Conservation (phyloP, 2,797 vertebrate genomes). For the Brachymystax lenok region DNA sequence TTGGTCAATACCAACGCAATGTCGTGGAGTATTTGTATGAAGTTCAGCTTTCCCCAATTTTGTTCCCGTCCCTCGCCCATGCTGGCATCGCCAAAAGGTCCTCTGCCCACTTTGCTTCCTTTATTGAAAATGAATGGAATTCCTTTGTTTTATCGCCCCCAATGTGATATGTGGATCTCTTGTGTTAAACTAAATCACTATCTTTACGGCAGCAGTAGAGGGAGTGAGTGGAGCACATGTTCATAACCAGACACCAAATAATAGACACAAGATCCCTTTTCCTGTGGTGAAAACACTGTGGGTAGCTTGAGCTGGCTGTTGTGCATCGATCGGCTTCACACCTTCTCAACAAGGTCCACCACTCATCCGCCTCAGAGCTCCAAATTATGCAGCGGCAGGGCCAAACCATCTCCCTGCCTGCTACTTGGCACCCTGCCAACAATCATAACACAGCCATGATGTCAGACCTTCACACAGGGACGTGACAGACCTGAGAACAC, state of each 20-base stretch:
- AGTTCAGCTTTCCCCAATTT: no score
- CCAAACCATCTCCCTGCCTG: constrained; percentile 33
- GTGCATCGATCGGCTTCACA: constrained; percentile 66
- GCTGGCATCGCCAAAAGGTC: no score
- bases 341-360: constrained; percentile 65
- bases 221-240: not conserved
- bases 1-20: no score
- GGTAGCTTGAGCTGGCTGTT: constrained; percentile 19
- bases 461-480: constrained; percentile 67
- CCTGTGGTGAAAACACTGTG: constrained; percentile 24
- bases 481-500: constrained; percentile 53
- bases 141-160: no score
- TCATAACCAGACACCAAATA: not conserved
- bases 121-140: no score
- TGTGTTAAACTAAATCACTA: no score
- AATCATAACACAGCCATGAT: constrained; percentile 74
- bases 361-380: constrained; percentile 58
- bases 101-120: no score
- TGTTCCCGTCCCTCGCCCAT: no score
- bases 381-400: constrained; percentile 60
- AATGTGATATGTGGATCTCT: no score
- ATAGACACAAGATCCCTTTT: not conserved
- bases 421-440: constrained; percentile 69
- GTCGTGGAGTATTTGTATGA: no score
- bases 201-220: not conserved